Evolutionary conservation across 2,888 invertebrate species (phyloP), one percentile per base, ranked within the genome.

Genomic region (Mesopsocus fuscifrons): DNA sequence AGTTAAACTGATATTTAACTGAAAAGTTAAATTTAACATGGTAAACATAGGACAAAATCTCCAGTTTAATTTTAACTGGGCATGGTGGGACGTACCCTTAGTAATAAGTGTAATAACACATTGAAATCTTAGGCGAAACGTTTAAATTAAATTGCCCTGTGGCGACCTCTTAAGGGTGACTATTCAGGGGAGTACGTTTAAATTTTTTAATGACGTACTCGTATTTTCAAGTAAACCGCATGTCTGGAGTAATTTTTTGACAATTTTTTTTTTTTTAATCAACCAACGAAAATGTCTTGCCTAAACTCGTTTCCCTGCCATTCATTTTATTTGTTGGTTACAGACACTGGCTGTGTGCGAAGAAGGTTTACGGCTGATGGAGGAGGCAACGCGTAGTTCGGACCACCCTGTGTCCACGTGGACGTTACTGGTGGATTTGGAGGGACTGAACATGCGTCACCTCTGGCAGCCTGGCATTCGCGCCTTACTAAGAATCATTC

Each of bases 381-480:
- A 88, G 54, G 84, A 88, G 59, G 87, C 88, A 2, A 88, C 89
- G 0, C 67, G 73, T 41, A 63, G 68, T n/a, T 65, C 73, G n/a
- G 82, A 80, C 34, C 75, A 75, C 55, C 89, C 92, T 2, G 74
- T 92, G 22, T 79, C 82, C 41, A 77, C 84, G 41, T 94, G 92
- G 87, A 79, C 85, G 46, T 67, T 91, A 51, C 68, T 94, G 44
- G 81, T 94, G 22, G 92, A 94, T 65, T 68, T 94, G 52, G 92
- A 94, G 59, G 91, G 91, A 0, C 68, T 94, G 42, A 89, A 88
- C 60, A 91, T 94, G 89, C 70, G 92, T 2, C 92, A 94, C 63
- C 67, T 94, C 47, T 94, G 92, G 92, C 66, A 91, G 50, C 92
- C 92, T 0, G 92, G 92, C 18, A 80, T 94, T 49, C 6, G 38